phyloP scores from a whole-genome alignment of 2,888 invertebrate species.

The Brachyopa scutellaris region DNA sequence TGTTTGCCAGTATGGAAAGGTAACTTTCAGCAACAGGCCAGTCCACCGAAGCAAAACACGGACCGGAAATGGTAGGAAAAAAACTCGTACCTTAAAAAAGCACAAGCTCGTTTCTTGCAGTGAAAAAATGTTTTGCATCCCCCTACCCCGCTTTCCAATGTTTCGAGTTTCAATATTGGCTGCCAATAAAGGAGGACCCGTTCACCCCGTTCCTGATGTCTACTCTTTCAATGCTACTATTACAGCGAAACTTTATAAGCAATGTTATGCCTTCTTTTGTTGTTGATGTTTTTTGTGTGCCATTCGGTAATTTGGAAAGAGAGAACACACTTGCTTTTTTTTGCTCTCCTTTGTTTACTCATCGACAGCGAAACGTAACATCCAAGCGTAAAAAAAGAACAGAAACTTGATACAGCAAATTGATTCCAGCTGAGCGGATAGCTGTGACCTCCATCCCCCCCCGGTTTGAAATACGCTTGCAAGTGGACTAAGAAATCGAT shows the following conservation, averaged over 20 bases:
- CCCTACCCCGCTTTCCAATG: neutral
- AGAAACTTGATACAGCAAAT: conserved; percentile 6
- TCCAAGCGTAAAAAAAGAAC: neutral
- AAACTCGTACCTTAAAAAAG: neutral
- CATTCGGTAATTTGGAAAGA: neutral
- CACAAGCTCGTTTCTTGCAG: neutral
- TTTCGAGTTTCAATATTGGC: conserved; percentile 32
- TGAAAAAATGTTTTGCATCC: conserved; percentile 26
- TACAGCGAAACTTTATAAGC: conserved; percentile 26
- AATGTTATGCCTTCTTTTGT: conserved; percentile 37
- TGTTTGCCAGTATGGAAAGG: conserved; percentile 30
- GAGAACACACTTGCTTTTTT: neutral
- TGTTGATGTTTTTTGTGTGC: conserved; percentile 3
- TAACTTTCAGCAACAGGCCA: conserved; percentile 57
- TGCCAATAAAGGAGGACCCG: conserved; percentile 11
- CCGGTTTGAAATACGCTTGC: neutral
- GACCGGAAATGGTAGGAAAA: neutral
- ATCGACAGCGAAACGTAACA: neutral
- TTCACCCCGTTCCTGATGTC: neutral
- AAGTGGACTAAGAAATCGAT: conserved; percentile 21
- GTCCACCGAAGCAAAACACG: conserved; percentile 15
- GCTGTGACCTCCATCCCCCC: neutral
- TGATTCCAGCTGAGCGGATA: conserved; percentile 21
- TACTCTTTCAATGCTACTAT: neutral
- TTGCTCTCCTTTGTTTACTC: neutral